Base-by-base conservation (phyloP, 1,140 invertebrate species). In the Bombus consobrinus region DNA sequence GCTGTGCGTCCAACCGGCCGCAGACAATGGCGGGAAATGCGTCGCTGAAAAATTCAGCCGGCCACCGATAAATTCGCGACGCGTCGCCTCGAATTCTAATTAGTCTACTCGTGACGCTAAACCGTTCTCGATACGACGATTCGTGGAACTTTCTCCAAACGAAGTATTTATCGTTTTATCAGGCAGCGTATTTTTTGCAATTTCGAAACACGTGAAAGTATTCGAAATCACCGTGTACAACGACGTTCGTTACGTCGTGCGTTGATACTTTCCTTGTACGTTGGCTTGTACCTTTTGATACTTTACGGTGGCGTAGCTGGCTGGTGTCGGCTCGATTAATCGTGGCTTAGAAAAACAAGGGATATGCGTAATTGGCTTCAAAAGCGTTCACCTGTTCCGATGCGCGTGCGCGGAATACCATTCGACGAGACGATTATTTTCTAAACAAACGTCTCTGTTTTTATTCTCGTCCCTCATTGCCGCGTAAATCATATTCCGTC, bases 21-120 rank as follows among this genome's bases (percentile, higher is more conserved):
- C 47, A 34, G 88, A 90, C 90, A 91, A 91, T 90, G 87, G 87
- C 90, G 90, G 90, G 89, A 91, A 91, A 89, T 82, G 89, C 89
- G 87, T 59, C 64, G 41, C 69, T 90, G 82, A 89, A 90, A 89
- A 90, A 90, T 90, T 87, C 89, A 90, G 83, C 57, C 68, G 72
- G 53, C 71, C 76, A 66, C 37, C 78, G 73, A 89, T 90, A 84
- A 90, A 89, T 90, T 90, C 85, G 69, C 57, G 3, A 68, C 47
- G 85, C 39, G 66, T n/a, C 18, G 66, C 85, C 28, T 10, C 74
- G 69, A 89, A 89, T 89, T 87, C 59, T 47, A 89, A 89, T 89
- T 87, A 87, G 47, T 68, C 79, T 57, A 39, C 69, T 18, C 22
- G 66, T 53, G 71, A 86, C 87, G 83, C 9, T 6, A 8, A 59